phyloP scores from a whole-genome alignment of 2,888 invertebrate genomes.

The Dorcus hopei region DNA sequence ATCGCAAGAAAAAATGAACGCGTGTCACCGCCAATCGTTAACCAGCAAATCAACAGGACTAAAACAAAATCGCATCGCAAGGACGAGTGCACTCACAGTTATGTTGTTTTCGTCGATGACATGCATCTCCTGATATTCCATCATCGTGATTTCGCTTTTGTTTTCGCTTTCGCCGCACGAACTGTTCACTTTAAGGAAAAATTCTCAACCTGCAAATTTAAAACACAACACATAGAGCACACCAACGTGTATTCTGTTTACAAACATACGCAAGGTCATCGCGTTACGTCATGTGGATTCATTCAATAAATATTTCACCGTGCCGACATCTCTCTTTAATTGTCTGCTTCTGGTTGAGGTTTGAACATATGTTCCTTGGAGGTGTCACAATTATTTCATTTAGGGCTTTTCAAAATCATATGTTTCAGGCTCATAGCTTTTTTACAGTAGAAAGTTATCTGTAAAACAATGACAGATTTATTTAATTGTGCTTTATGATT shows the following conservation, averaged over 20 bases:
- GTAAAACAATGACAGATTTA: too few species aligned
- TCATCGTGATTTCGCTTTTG: conserved; percentile 45
- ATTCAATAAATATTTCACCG: not conserved
- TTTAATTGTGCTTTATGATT: too few species aligned
- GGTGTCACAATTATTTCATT: too few species aligned
- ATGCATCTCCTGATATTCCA: conserved; percentile 62
- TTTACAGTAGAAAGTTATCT: too few species aligned
- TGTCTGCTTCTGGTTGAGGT: too few species aligned
- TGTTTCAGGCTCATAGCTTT: too few species aligned
- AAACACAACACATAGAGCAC: conserved; percentile 34
- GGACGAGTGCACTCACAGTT: conserved; percentile 51
- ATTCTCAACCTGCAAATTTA: conserved; percentile 3
- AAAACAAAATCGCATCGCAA: not conserved
- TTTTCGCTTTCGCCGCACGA: conserved; percentile 5
- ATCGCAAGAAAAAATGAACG: too few species aligned
- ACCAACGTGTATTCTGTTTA: conserved; percentile 67
- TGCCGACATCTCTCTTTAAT: too few species aligned
- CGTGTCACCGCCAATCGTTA: not conserved
- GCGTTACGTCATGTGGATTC: conserved; percentile 40
- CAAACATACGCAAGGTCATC: conserved; percentile 74
- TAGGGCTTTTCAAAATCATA: too few species aligned
- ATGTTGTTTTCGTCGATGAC: conserved; percentile 62
- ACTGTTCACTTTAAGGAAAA: not conserved
- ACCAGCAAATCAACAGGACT: not conserved
- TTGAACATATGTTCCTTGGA: too few species aligned